A percentile compares a stretch with the other conserved stretches of the same genome.
These are phyloP conservation scores for Macrobrachium rosenbergii DNA, from an alignment of 1,140 invertebrate species.

Conservation along the genomic window DNA sequence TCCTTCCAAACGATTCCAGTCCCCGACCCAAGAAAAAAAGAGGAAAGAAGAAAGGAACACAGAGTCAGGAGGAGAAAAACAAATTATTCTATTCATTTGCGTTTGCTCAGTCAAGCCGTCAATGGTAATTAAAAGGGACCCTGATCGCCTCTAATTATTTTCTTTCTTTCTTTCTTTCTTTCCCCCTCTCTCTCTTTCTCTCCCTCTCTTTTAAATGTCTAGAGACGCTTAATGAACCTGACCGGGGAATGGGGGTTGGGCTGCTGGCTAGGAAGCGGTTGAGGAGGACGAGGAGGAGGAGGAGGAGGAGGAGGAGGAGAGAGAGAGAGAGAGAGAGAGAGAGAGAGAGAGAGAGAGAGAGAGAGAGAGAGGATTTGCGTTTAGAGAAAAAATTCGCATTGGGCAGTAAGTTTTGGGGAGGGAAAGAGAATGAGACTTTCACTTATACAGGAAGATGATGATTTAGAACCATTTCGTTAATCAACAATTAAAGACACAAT, in stretches of 20 bases:
- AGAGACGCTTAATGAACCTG: too few species aligned
- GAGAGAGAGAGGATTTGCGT: not conserved
- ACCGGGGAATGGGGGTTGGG: too few species aligned
- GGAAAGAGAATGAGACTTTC: too few species aligned
- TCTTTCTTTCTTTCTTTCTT: not conserved
- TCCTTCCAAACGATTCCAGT: too few species aligned
- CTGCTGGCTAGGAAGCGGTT: not conserved
- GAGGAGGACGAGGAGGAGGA: not conserved
- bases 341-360: conserved; percentile 14
- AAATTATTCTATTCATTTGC: too few species aligned
- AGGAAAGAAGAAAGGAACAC: too few species aligned
- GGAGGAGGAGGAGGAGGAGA: not conserved
- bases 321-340: conserved; percentile 12
- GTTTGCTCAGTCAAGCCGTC: not conserved
- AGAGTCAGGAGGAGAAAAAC: too few species aligned
- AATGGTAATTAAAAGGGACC: not conserved
- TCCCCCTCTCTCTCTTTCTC: not conserved
- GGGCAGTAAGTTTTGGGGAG: too few species aligned
- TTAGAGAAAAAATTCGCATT: too few species aligned
- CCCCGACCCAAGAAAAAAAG: too few species aligned
- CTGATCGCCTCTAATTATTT: not conserved
- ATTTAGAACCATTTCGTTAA: not conserved
- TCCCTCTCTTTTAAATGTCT: not conserved
- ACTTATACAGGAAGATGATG: too few species aligned
- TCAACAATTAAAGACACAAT: too few species aligned